Evolutionary conservation across 2,113 vertebrate species (phyloP).

Genomic region (Falcunculus frontatus): DNA sequence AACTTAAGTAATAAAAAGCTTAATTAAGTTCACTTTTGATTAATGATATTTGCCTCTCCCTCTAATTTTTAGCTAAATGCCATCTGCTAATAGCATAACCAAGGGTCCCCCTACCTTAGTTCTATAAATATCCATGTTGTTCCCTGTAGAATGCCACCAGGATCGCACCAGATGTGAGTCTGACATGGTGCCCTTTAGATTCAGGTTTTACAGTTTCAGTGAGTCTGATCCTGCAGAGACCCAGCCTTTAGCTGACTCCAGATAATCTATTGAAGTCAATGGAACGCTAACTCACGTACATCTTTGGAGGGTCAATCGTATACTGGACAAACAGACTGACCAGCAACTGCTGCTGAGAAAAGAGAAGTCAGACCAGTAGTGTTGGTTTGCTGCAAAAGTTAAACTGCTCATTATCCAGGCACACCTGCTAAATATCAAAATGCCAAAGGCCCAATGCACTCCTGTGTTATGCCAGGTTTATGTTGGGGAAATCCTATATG

Average conservation of each 20-base stretch:
- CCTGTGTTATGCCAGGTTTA: not conserved
- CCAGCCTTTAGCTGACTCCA: not conserved
- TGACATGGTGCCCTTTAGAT: not conserved
- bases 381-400: not conserved
- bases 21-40: not conserved
- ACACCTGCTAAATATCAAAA: conserved; percentile 29
- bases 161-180: not conserved
- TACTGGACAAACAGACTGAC: not conserved
- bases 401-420: not conserved
- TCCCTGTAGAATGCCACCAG: not conserved
- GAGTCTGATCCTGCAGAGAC: not conserved
- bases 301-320: not conserved
- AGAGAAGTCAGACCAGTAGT: not conserved
- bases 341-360: not conserved
- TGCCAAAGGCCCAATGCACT: not conserved
- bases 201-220: not conserved
- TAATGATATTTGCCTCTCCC: not conserved
- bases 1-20: not conserved
- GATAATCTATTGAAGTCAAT: not conserved
- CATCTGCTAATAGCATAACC: not conserved
- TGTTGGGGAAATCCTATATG: not conserved
- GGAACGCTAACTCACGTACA: rapidly evolving
- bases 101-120: not conserved
- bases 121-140: not conserved
- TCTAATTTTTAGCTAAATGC: not conserved